Conservation (phyloP, 2,113 vertebrate genomes). For the Urocolius indicus region DNA sequence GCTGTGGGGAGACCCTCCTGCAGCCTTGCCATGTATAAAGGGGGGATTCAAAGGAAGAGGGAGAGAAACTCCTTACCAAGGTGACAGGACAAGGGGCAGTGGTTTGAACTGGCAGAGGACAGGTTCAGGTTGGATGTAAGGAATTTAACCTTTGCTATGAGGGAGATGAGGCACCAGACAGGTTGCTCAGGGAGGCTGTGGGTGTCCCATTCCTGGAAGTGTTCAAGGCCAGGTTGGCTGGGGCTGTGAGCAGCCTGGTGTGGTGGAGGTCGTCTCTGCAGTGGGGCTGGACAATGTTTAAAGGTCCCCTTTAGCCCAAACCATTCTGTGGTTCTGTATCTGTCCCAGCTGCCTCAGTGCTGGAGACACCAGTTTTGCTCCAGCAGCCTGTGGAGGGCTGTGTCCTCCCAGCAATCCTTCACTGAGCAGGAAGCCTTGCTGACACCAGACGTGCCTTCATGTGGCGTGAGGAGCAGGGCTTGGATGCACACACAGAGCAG, state of each 20-base stretch:
- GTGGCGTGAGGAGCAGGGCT: background rate
- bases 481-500: accelerated
- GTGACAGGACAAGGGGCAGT: background rate
- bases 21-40: background rate
- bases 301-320: background rate
- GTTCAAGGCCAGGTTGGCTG: background rate
- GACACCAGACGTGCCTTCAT: background rate
- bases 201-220: background rate
- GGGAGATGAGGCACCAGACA: background rate
- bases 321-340: background rate
- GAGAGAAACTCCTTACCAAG: background rate
- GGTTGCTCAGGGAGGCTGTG: background rate
- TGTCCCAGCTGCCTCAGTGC: background rate
- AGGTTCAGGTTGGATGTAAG: background rate
- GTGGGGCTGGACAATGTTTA: background rate
- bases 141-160: background rate
- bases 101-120: background rate
- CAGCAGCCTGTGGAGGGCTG: background rate
- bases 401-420: background rate
- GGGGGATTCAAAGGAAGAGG: background rate
- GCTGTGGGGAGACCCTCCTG: accelerated
- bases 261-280: background rate
- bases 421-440: background rate
- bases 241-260: background rate
- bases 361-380: background rate